Base-by-base conservation (phyloP, 1,140 invertebrate species). In the Sycophila sp. region DNA sequence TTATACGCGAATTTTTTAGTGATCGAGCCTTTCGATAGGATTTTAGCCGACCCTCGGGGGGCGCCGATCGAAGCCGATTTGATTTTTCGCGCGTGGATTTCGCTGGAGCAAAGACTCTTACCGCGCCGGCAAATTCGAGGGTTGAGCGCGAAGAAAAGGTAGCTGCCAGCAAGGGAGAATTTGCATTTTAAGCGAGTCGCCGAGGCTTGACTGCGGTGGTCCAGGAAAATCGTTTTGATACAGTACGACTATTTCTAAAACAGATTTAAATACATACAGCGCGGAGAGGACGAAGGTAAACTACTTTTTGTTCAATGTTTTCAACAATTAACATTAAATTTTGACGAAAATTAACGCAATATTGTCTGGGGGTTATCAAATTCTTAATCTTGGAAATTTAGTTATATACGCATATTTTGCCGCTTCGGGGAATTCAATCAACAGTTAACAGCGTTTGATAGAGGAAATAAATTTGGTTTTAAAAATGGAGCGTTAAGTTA, bases 111-210 rank as follows among this genome's bases (percentile, higher is more conserved):
- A 60, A 60, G 36, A 2, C 10, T 60, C 42, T 55, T 47, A 22
- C 24, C 42, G 1, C 42, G 13, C n/a, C 28, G 36, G 6, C 24
- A 28, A 66, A 56, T 56, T 55, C 51, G 22, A 65, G 30, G 34
- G n/a, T 26, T 22, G n/a, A 22, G 7, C 19, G 17, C 19, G 49
- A 28, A 62, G 47, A 63, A 63, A 42, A 63, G 15, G 26, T n/a
- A n/a, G 22, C 26, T 10, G 47, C 17, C 11, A n/a, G 30, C 17
- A 13, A 49, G 6, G 11, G 7, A 15, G 19, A 60, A 68, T 68
- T 68, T 59, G 42, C 56, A 68, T 68, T 68, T 68, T 60, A 68
- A 68, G 42, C 32, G 56, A 51, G 40, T 47, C 34, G 66, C 15
- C 2, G 28, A 0, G 51, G 24, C 51, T 36, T n/a, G n/a, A n/a